Conservation (phyloP, 2,888 invertebrate species). For the Dysmachus trigonus region DNA sequence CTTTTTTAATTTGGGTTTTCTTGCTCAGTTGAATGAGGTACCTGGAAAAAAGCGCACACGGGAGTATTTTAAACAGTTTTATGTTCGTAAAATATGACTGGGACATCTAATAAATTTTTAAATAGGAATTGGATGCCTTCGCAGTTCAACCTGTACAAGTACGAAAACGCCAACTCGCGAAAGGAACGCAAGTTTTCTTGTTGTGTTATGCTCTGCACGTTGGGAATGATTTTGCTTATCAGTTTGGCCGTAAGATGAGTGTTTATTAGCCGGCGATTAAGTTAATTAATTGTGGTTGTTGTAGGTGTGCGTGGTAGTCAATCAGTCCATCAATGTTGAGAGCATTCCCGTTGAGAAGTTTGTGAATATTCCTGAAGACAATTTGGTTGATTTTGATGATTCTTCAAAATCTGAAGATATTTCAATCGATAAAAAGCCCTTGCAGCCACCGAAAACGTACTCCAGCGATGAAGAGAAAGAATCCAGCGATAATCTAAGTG, state of each 20-base stretch:
- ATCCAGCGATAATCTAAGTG: not conserved
- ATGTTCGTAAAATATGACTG: conserved; percentile 17
- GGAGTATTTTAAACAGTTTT: not conserved
- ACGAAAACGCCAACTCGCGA: conserved; percentile 15
- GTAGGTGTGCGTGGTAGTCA: conserved; percentile 17
- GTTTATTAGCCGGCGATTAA: not conserved
- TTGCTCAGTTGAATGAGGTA: not conserved
- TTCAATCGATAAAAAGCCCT: not conserved
- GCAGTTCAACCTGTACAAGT: conserved; percentile 44
- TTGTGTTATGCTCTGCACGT: not conserved
- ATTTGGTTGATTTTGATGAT: not conserved
- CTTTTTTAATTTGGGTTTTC: not conserved
- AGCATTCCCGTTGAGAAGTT: not conserved
- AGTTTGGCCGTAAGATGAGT: conserved; percentile 7
- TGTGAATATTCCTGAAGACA: not conserved
- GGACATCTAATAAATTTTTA: not conserved
- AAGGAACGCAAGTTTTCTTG: not conserved
- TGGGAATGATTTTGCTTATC: conserved; percentile 24
- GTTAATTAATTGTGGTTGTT: not conserved
- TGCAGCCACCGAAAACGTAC: not conserved
- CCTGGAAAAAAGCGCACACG: not conserved
- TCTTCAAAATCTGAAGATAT: not conserved
- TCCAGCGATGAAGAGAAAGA: not conserved
- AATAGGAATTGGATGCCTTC: conserved; percentile 19
- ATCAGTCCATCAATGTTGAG: not conserved